Conservation (phyloP, 2,113 vertebrate genomes). For the Tinamus guttatus region DNA sequence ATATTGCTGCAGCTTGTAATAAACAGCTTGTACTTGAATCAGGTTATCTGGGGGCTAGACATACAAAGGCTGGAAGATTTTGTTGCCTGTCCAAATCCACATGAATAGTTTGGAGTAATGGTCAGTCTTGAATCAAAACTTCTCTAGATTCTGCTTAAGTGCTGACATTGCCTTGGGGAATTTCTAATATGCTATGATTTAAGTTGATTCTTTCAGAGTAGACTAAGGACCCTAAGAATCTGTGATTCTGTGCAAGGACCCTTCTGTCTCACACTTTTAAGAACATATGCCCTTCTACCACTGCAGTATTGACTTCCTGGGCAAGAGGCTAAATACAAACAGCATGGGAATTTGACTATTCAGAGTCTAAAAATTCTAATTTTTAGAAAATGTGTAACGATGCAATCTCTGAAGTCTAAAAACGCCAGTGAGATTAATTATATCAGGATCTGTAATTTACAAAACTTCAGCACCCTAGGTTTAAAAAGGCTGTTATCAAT, state of each 20-base stretch:
- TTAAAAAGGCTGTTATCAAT: slow-evolving; percentile 70
- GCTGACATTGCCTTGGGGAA: fast-evolving
- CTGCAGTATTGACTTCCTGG: neutral
- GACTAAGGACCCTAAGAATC: neutral
- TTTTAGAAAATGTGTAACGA: neutral
- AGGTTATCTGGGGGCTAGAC: neutral
- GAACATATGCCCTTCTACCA: neutral
- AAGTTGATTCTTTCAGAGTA: neutral
- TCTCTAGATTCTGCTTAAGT: neutral
- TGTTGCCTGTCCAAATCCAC: neutral
- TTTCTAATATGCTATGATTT: neutral
- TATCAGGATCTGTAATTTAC: slow-evolving; percentile 51
- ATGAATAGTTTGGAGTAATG: neutral
- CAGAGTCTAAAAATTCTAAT: neutral
- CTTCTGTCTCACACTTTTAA: neutral
- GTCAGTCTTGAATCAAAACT: neutral
- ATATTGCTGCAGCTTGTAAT: neutral
- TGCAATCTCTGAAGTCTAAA: neutral
- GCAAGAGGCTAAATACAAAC: neutral
- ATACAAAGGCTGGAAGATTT: neutral
- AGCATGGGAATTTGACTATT: neutral
- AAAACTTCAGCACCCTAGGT: slow-evolving; percentile 36
- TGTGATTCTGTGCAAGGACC: neutral
- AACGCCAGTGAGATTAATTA: slow-evolving; percentile 63
- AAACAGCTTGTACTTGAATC: neutral